These are phyloP conservation scores for Agapornis roseicollis DNA, from an alignment of 2,113 vertebrate species.

Conservation along the genomic window DNA sequence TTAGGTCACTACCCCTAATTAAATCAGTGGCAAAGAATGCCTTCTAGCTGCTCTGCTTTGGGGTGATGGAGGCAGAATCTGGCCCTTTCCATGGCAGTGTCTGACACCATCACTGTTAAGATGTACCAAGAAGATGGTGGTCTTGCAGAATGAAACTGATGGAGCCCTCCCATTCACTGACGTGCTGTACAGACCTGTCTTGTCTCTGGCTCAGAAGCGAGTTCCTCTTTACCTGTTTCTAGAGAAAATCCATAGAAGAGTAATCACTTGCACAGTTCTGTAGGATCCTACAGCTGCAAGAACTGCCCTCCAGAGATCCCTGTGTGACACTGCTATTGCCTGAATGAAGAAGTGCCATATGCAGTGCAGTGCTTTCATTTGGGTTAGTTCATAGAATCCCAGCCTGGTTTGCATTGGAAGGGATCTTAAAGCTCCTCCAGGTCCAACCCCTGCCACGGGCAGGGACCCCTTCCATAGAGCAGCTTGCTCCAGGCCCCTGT, in stretches of 20 bases:
- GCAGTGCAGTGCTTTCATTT: not conserved
- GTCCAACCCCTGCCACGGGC: too few relatives aligned
- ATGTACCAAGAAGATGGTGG: not conserved
- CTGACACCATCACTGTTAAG: not conserved
- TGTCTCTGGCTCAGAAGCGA: not conserved
- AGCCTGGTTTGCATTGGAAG: not conserved
- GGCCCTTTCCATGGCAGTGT: not conserved
- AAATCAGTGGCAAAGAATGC: not conserved
- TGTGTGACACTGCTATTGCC: not conserved
- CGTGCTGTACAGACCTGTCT: not conserved
- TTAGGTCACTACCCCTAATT: not conserved
- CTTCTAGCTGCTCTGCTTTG: not conserved
- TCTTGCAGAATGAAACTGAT: not conserved
- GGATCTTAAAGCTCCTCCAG: too few relatives aligned
- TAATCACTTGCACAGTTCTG: not conserved
- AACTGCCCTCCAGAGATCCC: fast-evolving
- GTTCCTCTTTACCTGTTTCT: not conserved
- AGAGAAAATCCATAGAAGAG: not conserved
- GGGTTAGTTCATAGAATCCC: not conserved
- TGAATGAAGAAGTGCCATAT: not conserved
- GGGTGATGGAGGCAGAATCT: not conserved
- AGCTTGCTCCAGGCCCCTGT: too few relatives aligned
- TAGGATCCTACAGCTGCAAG: not conserved
- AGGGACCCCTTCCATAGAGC: not conserved
- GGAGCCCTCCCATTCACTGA: not conserved